Evolutionary conservation across 1,140 invertebrate species (phyloP), one percentile per base, ranked within the genome.

Genomic region (Zophobas atratus): DNA sequence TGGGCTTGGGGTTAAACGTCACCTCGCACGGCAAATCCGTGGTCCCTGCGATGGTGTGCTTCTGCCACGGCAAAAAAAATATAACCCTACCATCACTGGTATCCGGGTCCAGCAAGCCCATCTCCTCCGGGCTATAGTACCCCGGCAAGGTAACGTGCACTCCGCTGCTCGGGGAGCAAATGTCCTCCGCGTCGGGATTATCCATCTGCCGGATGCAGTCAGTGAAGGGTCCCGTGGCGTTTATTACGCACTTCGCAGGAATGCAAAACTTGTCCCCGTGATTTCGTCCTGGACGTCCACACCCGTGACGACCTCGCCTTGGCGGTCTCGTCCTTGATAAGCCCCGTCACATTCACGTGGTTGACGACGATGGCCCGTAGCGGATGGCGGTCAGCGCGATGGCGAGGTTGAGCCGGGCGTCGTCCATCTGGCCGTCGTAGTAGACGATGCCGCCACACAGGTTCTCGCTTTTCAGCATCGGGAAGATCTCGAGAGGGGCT

Each of bases 361-460:
- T 99, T 99, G 43, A 93, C 94, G 55, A 98, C 93, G 38, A 94
- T 96, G n/a, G 98, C 98, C 99, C 99, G 78, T 98, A 92, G 41
- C 98, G 90, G 0, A 97, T 95, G 1, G 99, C 98, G 0, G 98
- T 99, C 74, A 99, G 84, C 2, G 97, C 97, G 70, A 99, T 93
- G 0, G 97, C 93, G 72, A 99, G 87, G 87, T 98, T 98, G 98
- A 99, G 99, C 78, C 99, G 91, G 1, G 99, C 97, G 88, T 99
- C 99, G 87, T 99, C 98, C 89, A 99, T 98, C 87, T 98, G 97
- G 95, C 97, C 98, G 88, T 99, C 99, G 87, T 99, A 99, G 88
- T 99, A 99, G 34, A 99, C 98, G 81, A 99, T 94, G 35, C 98
- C 98, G 78, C 98, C 99, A 81, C 94, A 95, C 0, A 99, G 88